A percentile compares a stretch with the other conserved stretches of the same genome.
Evolutionary conservation across 2,113 vertebrate genomes (phyloP).

Genomic region (Gracilinanus agilis): DNA sequence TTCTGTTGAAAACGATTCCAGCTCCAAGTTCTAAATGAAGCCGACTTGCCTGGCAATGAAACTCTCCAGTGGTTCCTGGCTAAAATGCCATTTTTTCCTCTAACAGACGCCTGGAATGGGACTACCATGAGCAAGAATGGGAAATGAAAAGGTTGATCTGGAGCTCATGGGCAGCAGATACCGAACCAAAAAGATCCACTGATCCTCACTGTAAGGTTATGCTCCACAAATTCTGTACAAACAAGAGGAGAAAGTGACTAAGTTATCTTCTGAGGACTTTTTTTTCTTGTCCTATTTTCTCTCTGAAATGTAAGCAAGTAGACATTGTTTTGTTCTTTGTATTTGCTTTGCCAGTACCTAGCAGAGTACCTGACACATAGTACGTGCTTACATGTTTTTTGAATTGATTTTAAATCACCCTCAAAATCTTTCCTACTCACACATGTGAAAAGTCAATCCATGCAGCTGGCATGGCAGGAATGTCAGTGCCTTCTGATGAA

Average conservation of each 20-base stretch:
- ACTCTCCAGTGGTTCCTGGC: background rate
- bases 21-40: constrained; percentile 53
- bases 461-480: no score
- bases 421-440: background rate
- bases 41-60: background rate
- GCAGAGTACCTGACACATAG: no score
- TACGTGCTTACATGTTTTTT: no score
- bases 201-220: rapidly evolving
- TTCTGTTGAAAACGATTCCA: constrained; percentile 30
- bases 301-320: no score
- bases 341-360: no score
- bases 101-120: background rate
- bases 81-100: background rate
- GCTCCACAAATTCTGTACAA: no score
- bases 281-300: background rate
- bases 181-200: background rate
- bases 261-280: background rate
- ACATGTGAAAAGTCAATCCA: no score
- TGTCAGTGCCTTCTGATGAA: no score
- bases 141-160: background rate
- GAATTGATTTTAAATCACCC: background rate
- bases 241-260: background rate
- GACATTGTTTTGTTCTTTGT: no score
- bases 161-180: background rate
- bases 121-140: background rate